phyloP scores from a whole-genome alignment of 2,113 vertebrate species.

The Melanocharis versteri region DNA sequence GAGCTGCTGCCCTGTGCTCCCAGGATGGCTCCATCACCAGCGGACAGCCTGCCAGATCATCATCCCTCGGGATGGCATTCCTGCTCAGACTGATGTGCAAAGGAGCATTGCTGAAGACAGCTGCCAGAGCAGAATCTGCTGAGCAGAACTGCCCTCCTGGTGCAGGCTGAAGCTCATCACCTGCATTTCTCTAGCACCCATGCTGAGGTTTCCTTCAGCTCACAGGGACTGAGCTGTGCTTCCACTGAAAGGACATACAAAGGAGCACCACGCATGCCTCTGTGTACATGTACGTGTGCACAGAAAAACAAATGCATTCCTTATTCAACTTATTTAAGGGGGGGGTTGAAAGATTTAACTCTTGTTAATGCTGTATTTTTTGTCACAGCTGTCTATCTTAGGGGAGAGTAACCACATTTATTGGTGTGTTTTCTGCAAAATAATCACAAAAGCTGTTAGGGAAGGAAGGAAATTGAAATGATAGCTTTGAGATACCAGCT shows the following conservation, averaged over 20 bases:
- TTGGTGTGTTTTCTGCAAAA: neutral
- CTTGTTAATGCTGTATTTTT: neutral
- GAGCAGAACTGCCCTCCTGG: too few species aligned
- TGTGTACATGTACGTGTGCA: rapidly evolving
- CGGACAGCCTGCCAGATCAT: neutral
- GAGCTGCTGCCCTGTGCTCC: neutral
- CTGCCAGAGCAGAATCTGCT: neutral
- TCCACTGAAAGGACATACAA: rapidly evolving
- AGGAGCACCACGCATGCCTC: rapidly evolving
- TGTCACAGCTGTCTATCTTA: neutral
- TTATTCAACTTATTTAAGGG: neutral
- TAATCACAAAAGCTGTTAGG: neutral
- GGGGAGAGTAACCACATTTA: neutral
- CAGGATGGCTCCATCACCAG: rapidly evolving
- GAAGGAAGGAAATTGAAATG: neutral
- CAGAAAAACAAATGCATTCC: rapidly evolving
- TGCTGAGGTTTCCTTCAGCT: neutral
- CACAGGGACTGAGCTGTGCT: neutral
- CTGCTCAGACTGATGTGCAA: neutral
- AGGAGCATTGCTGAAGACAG: neutral
- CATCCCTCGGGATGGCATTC: neutral
- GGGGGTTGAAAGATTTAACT: neutral
- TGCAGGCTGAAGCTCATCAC: neutral
- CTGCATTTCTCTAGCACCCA: neutral
- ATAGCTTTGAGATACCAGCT: neutral